Evolutionary conservation across 1,140 invertebrate species (phyloP), one percentile per base, ranked within the genome.

Genomic region (Nixonia krombeini): DNA sequence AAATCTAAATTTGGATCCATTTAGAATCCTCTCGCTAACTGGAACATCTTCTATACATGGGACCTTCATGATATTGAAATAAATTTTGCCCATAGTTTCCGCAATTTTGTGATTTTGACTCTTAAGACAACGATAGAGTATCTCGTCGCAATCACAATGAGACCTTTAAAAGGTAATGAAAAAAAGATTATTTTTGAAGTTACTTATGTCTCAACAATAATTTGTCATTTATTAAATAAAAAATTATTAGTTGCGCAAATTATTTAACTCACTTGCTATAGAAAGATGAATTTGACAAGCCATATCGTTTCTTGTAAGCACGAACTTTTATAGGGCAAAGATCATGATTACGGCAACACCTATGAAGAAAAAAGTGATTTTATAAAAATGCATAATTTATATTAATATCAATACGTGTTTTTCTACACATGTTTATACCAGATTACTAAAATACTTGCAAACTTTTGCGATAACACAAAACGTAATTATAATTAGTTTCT

Each of bases 141-240:
- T 88, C 49, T 92, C 89, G 75, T 97, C 94, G 79, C 95, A 97
- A 9, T 86, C 87, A 78, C 95, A 97, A 76, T 96, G 94, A n/a
- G 82, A 31, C 90, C 95, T 85, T 87, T 88, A 75, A 25, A 76
- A 68, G 12, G 10, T 16, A 16, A 35, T 37, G 31, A 33, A 41
- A 10, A 46, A 25, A 31, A 33, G 8, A 25, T 9, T 7, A 8
- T 40, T 12, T 26, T 18, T 18, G 18, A 38, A 2, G 13, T 18
- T 18, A 6, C 4, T 15, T 18, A 17, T 1, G 3, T 10, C 3
- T 41, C n/a, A 23, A 4, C 35, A 9, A 2, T 35, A n/a, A 35
- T 25, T 45, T 37, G 10, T 25, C n/a, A n/a, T n/a, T n/a, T n/a
- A n/a, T n/a, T n/a, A n/a, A n/a, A n/a, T n/a, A n/a, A n/a, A n/a